Evolutionary conservation across 2,888 invertebrate species (phyloP), one percentile per base, ranked within the genome.

Genomic region (Tanaodytes sp.): DNA sequence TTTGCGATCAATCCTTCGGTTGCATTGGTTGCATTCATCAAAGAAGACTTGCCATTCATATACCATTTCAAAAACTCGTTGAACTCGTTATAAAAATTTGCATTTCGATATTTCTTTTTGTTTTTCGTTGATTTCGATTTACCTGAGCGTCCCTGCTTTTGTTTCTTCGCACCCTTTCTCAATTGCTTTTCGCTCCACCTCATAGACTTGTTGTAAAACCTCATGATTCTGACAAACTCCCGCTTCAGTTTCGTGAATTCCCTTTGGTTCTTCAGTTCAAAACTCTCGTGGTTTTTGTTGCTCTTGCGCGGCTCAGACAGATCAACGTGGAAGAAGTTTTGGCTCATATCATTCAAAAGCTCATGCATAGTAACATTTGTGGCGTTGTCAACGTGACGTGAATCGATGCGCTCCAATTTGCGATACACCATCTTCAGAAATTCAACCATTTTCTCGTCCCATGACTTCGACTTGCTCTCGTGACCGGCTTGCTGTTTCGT

Each of bases 291-390:
- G n/a, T 73, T 67, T 31, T 73, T 78, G 20, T 67, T 75, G n/a
- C 77, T 75, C 8, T 68, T 77, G 2, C 79, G 73, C 5, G 80
- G 76, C 15, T 82, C 81, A 2, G 84, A 76, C 18, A 85, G 72
- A 48, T 85, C 82, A 1, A 84, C 82, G 73, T 83, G 82, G 61
- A 84, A 84, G 68, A 83, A 84, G 45, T 85, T 84, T 62, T 80
- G 82, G 64, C 82, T 84, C 82, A 85, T 83, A 0, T 78, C 79
- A 61, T 85, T 84, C 27, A 85, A 45, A 0, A 85, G 73, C 18
- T 84, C 84, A 75, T 84, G 84, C 84, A 85, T 84, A 42, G 81
- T 84, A 23, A 77, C 75, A 58, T 85, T 84, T 1, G 80, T 80
- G 0, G 75, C 76, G 30, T 80, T 84, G 42, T 73, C 79, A 11